Evolutionary conservation across 2,113 vertebrate species (phyloP).

Genomic region (Myotis brandtii): DNA sequence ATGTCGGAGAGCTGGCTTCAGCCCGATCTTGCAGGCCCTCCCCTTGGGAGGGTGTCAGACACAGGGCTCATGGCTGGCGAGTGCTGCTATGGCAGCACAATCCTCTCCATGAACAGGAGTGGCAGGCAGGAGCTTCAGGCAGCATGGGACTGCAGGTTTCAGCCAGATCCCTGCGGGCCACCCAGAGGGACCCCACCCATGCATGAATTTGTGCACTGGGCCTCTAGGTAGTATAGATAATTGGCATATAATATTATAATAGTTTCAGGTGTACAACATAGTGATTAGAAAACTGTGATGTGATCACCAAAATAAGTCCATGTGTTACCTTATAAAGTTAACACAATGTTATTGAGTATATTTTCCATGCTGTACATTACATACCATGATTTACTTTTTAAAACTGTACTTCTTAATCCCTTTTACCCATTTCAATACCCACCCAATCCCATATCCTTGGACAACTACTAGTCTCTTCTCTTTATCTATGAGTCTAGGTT

Average conservation of each 20-base stretch:
- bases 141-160: too few relatives aligned
- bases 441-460: not conserved
- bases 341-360: not conserved
- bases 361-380: not conserved
- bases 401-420: not conserved
- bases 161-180: too few relatives aligned
- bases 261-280: not conserved
- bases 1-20: too few relatives aligned
- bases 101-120: too few relatives aligned
- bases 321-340: not conserved
- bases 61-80: too few relatives aligned
- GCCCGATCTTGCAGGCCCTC: too few relatives aligned
- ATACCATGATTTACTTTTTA: not conserved
- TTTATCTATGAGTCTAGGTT: not conserved
- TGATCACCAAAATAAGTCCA: not conserved
- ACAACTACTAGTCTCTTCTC: not conserved
- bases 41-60: too few relatives aligned
- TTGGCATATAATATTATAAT: not conserved
- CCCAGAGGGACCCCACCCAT: too few relatives aligned
- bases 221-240: not conserved
- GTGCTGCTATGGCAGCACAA: too few relatives aligned
- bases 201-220: too few relatives aligned
- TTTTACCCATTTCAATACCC: not conserved
- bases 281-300: not conserved
- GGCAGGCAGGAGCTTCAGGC: too few relatives aligned